Base-by-base conservation (phyloP, 53 echinoderm and acorn worm species). In the Hippasteria phrygiana region DNA sequence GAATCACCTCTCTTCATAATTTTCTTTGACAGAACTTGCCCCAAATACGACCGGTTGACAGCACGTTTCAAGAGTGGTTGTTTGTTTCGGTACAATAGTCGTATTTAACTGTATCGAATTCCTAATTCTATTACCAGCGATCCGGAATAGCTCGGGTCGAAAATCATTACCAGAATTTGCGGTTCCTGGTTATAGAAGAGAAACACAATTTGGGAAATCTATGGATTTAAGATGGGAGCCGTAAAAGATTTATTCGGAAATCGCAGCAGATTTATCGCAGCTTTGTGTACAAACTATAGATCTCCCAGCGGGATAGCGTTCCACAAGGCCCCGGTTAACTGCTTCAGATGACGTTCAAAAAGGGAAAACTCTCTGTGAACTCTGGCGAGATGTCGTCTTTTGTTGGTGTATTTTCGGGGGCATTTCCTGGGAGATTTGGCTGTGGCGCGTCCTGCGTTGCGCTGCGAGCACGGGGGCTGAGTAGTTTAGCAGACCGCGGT, bases 401-500 rank as follows among this genome's bases (percentile, higher is more conserved):
- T 85, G 85, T 85, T 85, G 85, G 71, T 33, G 38, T 85, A 85
- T 85, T 85, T 85, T 37, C 18, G 38, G 69, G 70, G 50, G 29
- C 64, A 12, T 29, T 51, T 47, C 83, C 85, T 69, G 20, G 27
- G 85, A 51, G 85, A 85, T 64, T 69, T 46, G 48, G 51, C 24
- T 42, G 37, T 22, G 72, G 72, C 41, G 40, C 13, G 72, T 14
- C 66, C 5, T 16, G 37, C 46, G 22, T 8, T 59, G n/a, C 26
- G 20, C 36, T 43, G 34, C 17, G 10, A 70, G 51, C 29, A 50
- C 69, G 28, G 37, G 50, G 55, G 34, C 33, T 85, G 85, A 85
- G 85, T 85, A 71, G 69, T 85, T 85, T 85, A 85, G 27, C 85
- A 85, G 85, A 85, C 85, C 85, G 36, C 13, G 11, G 12, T 47